A percentile compares a stretch with the other conserved stretches of the same genome.
Evolutionary conservation across 2,888 invertebrate genomes (phyloP).

Genomic region (Agrenia bidenticulata): DNA sequence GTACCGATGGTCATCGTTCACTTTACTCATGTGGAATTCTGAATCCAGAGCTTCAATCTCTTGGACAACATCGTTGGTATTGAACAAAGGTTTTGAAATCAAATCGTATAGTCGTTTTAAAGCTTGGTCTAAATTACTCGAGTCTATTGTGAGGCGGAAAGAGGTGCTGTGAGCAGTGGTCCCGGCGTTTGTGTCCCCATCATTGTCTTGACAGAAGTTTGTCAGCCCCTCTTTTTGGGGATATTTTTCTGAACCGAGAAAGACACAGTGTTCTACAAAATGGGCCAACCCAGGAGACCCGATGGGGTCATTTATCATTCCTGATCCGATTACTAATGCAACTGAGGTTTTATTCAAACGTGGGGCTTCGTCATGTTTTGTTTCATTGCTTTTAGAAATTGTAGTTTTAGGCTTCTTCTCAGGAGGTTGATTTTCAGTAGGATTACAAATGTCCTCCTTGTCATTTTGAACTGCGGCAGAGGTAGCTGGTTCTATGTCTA

Average conservation of each 20-base stretch:
- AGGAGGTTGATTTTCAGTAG: constrained; percentile 1
- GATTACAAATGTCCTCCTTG: no score
- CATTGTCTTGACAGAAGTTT: constrained; percentile 14
- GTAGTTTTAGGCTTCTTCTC: not conserved
- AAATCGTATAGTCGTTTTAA: constrained; percentile 22
- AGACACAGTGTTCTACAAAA: constrained; percentile 22
- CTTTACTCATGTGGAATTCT: constrained; percentile 20
- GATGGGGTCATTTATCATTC: constrained; percentile 20
- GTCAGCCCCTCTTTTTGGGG: constrained; percentile 20
- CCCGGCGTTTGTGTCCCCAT: constrained; percentile 19
- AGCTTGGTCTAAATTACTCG: not conserved
- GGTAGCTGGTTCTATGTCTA: no score
- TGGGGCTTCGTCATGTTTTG: not conserved
- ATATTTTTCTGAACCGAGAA: constrained; percentile 13
- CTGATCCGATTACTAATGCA: constrained; percentile 14
- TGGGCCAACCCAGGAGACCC: constrained; percentile 28
- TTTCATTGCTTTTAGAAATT: constrained; percentile 1
- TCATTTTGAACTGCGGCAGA: no score
- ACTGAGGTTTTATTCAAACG: not conserved
- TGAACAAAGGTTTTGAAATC: constrained; percentile 21
- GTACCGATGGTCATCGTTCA: constrained; percentile 8
- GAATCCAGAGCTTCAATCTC: constrained; percentile 22
- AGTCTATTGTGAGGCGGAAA: constrained; percentile 11
- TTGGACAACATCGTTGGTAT: not conserved
- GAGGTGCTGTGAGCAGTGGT: constrained; percentile 13